Base-by-base conservation (phyloP, 2,797 vertebrate genomes). In the Halcyon smyrnensis region DNA sequence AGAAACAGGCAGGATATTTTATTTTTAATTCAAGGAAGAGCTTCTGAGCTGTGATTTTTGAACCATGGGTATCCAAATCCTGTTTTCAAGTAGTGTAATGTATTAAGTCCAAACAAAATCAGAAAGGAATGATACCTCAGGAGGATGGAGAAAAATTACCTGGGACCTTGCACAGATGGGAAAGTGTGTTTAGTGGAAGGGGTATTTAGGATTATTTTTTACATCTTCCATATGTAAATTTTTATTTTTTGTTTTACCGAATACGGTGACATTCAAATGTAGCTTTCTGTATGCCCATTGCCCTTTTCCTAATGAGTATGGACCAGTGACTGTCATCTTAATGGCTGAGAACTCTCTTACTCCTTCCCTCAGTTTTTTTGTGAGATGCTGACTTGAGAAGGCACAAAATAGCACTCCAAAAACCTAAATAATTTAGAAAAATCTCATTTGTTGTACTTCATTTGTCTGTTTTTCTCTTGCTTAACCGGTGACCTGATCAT, bases 1-100 rank as follows among this genome's bases (percentile, higher is more conserved):
- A 75, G 73, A 80, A 77, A 65, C 30, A 87, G 39, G 53, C 53
- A 48, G 46, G 37, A 56, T 84, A 79, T 85, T 90, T 91, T 27
- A 4, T 93, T 96, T 82, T 89, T 63, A 77, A 91, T 95, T 90
- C 12, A 65, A 76, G 21, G 14, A 71, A 93, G 91, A 57, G 30
- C 51, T 74, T 39, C 45, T 41, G 59, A 95, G 45, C 27, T 76
- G 48, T 81, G 59, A 28, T 69, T 91, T 89, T 90, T 77, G 48
- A 94, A 39, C 46, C n/a, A 5, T 10, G 1, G 6, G 46, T 83
- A 37, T 87, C 36, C 37, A 95, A 87, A 83, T 81, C 53, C 71
- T 60, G 24, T 70, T 92, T 91, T 86, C 39, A 91, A 82, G 34
- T 50, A 67, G 30, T 13, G 5, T 41, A 56, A 59, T 64, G 8